phyloP scores from a whole-genome alignment of 2,113 vertebrate species.

The Galeopterus variegatus region DNA sequence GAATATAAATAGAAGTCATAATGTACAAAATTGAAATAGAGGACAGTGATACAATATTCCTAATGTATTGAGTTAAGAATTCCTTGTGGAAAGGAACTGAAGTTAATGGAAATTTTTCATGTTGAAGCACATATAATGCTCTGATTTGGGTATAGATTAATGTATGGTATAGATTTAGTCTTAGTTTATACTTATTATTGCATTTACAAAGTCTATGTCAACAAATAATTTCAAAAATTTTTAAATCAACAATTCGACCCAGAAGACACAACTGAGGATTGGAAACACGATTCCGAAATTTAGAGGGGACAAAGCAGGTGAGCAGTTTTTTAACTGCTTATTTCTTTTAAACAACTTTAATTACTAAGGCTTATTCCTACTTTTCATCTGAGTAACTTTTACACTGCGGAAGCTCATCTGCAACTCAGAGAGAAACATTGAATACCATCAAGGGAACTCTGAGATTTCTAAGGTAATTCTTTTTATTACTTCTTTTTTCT shows the following conservation, averaged over 20 bases:
- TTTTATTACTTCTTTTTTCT: background rate
- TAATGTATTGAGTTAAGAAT: background rate
- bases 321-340: too few species aligned
- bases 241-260: background rate
- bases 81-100: background rate
- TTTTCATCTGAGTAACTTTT: background rate
- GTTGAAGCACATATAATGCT: background rate
- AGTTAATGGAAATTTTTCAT: background rate
- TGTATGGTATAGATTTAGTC: background rate
- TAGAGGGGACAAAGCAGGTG: background rate
- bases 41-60: background rate
- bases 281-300: background rate
- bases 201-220: background rate
- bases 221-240: background rate
- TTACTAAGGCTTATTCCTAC: background rate
- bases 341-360: too few species aligned
- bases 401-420: background rate
- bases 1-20: background rate
- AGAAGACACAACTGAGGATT: background rate
- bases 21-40: background rate
- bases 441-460: background rate
- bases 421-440: background rate
- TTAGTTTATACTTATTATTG: background rate
- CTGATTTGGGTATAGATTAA: background rate
- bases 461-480: background rate